These are phyloP conservation scores for Actinemys pallida DNA, from an alignment of 2,113 vertebrate species.

Conservation along the genomic window DNA sequence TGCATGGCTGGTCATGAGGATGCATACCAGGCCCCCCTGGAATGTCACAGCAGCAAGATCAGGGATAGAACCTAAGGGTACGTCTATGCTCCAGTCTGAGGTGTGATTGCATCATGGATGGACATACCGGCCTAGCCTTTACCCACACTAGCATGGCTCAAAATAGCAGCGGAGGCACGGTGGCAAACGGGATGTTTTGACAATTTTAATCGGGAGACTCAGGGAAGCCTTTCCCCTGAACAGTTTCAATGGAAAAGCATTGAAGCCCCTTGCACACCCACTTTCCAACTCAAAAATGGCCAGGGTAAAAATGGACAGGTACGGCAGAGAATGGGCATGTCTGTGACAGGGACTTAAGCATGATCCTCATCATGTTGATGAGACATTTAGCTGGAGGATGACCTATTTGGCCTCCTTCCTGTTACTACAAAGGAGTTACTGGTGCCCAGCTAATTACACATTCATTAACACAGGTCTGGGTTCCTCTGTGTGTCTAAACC, in stretches of 20 bases:
- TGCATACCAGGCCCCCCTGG: background rate
- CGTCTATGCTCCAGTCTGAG: background rate
- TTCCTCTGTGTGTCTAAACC: too few species aligned
- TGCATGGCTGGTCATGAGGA: background rate
- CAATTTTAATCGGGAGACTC: too few species aligned
- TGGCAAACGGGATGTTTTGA: too few species aligned
- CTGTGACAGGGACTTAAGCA: background rate
- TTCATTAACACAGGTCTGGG: too few species aligned
- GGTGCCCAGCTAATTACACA: too few species aligned
- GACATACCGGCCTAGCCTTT: background rate
- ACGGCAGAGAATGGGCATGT: background rate
- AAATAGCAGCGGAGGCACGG: too few species aligned
- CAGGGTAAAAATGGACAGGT: background rate
- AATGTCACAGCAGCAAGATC: background rate
- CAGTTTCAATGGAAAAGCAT: too few species aligned
- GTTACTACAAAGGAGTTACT: too few species aligned
- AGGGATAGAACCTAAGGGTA: background rate
- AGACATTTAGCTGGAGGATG: background rate
- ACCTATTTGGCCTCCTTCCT: too few species aligned
- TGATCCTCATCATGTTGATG: background rate
- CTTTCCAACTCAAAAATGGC: background rate
- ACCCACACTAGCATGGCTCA: background rate
- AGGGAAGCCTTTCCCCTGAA: too few species aligned
- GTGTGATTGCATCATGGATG: background rate
- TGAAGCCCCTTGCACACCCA: background rate